Conservation (phyloP, 2,888 invertebrate genomes). For the Hirtodrosophila alboralis region DNA sequence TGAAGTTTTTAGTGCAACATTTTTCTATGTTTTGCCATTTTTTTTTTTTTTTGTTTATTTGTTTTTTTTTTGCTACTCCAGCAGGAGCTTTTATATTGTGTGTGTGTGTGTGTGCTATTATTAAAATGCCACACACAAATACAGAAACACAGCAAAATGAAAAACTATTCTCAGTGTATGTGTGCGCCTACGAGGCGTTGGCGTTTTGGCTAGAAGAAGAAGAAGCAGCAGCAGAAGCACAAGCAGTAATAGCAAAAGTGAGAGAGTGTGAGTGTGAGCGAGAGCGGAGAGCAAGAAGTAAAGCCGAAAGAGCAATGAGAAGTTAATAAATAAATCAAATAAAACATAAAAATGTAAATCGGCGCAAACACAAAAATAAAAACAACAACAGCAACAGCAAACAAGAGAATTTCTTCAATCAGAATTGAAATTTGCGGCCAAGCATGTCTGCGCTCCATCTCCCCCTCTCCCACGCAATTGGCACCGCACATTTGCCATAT, state of each 20-base stretch:
- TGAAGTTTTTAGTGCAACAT: conserved; percentile 78
- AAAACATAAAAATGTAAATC: conserved; percentile 57
- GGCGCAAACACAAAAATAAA: conserved; percentile 20
- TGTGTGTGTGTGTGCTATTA: conserved; percentile 60
- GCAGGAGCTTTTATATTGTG: conserved; percentile 72
- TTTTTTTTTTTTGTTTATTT: conserved; percentile 13
- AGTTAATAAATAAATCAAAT: conserved; percentile 72
- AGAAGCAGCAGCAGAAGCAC: conserved; percentile 21
- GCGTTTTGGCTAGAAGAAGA: conserved; percentile 59
- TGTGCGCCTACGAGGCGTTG: conserved; percentile 66
- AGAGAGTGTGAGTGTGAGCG: background rate
- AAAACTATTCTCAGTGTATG: conserved; percentile 51
- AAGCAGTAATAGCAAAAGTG: conserved; percentile 11
- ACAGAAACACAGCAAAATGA: conserved; percentile 29
- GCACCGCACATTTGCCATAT: conserved; percentile 63
- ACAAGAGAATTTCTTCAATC: conserved; percentile 26
- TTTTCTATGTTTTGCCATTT: conserved; percentile 41
- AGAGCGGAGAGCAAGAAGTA: conserved; percentile 5
- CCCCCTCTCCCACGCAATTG: conserved; percentile 44
- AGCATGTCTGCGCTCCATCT: background rate
- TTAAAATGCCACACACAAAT: conserved; percentile 64
- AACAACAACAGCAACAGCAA: conserved; percentile 17
- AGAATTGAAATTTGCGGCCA: conserved; percentile 31
- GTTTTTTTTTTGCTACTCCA: conserved; percentile 51
- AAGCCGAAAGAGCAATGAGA: conserved; percentile 19